Percentiles rank a stretch among this genome's conserved stretches.
Evolutionary conservation across 2,888 invertebrate species (phyloP).

Genomic region (Tetheella fluctuosa): DNA sequence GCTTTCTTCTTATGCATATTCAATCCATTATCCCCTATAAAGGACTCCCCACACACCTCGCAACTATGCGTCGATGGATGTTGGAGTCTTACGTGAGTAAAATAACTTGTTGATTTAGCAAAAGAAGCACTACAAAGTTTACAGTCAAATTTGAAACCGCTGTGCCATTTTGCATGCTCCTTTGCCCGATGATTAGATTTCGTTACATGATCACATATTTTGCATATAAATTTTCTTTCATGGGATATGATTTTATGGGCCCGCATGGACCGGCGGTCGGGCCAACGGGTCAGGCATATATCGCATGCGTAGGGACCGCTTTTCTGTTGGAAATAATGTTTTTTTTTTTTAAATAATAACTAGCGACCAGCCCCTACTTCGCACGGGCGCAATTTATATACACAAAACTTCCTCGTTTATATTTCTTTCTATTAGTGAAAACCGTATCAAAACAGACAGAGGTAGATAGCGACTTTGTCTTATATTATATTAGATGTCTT

Average conservation of each 20-base stretch:
- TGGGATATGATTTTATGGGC: constrained; percentile 54
- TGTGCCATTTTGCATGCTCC: constrained; percentile 69
- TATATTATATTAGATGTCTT: too few species aligned
- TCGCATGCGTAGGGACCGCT: constrained; percentile 51
- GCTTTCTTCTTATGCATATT: constrained; percentile 62
- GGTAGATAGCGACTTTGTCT: too few species aligned
- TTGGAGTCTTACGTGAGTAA: constrained; percentile 62
- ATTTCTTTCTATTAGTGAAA: too few species aligned
- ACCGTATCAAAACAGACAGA: too few species aligned
- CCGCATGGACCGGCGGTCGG: constrained; percentile 38
- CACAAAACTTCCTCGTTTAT: too few species aligned
- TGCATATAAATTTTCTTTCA: constrained; percentile 59
- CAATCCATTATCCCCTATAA: constrained; percentile 58
- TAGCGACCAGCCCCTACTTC: too few species aligned
- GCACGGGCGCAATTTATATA: too few species aligned
- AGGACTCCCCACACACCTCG: constrained; percentile 61
- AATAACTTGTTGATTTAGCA: constrained; percentile 58
- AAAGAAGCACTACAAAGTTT: constrained; percentile 60
- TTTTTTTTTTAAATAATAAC: too few species aligned
- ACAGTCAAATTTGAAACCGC: constrained; percentile 56
- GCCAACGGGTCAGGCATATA: constrained; percentile 57
- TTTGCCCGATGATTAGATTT: constrained; percentile 57
- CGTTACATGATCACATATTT: constrained; percentile 50
- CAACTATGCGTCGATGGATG: constrained; percentile 62
- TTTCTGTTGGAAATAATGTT: constrained; percentile 35